A percentile compares a stretch with the other conserved stretches of the same genome.
Evolutionary conservation across 1,140 invertebrate species (phyloP).

Genomic region (Listronotus bonariensis): DNA sequence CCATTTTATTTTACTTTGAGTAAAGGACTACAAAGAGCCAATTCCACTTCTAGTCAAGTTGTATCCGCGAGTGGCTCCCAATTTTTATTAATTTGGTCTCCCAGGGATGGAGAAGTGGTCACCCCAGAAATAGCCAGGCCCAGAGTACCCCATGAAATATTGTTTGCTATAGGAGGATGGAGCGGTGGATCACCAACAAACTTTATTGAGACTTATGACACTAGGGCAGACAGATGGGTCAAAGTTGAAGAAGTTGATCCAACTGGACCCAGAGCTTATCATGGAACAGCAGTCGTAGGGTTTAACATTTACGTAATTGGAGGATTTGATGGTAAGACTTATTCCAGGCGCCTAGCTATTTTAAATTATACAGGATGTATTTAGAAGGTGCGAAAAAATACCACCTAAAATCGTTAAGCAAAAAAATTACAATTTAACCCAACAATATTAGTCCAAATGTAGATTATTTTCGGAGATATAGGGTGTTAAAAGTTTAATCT

Average conservation of each 20-base stretch:
- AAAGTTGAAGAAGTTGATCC: slow-evolving; percentile 66
- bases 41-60: slow-evolving; percentile 26
- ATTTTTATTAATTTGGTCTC: slow-evolving; percentile 40
- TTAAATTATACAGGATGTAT: no score
- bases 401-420: no score
- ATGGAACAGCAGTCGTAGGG: slow-evolving; percentile 70
- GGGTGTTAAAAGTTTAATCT: no score
- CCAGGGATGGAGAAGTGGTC: slow-evolving; percentile 62
- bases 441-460: no score
- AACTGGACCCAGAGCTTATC: slow-evolving; percentile 70
- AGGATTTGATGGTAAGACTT: slow-evolving; percentile 67
- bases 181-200: slow-evolving; percentile 71
- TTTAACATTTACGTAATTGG: slow-evolving; percentile 72
- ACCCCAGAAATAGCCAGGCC: slow-evolving; percentile 69
- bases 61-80: slow-evolving; percentile 16
- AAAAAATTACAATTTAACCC: no score
- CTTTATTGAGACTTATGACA: slow-evolving; percentile 79
- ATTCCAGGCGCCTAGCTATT: no score
- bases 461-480: no score
- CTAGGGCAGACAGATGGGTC: slow-evolving; percentile 75
- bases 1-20: no score
- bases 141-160: slow-evolving; percentile 69
- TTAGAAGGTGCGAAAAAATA: no score
- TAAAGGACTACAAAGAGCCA: slow-evolving; percentile 7
- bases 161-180: slow-evolving; percentile 80